Conservation (phyloP, 2,113 vertebrate species). For the Sterna hirundo region DNA sequence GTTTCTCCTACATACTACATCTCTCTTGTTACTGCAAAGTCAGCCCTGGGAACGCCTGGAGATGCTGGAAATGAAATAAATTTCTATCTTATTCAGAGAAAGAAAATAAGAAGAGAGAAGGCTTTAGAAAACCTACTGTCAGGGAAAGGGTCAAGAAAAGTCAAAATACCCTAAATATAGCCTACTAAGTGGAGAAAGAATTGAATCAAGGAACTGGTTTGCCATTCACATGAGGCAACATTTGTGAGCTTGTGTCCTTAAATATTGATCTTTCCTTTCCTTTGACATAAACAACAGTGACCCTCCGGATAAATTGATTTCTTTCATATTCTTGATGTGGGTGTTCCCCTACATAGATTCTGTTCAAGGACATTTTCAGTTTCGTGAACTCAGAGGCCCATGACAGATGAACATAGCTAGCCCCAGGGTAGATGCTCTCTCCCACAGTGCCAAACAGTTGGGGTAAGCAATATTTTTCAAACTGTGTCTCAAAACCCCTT, state of each 20-base stretch:
- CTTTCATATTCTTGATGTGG: neutral
- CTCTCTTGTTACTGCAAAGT: neutral
- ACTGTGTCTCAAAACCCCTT: neutral
- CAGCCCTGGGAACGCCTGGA: neutral
- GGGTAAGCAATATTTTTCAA: neutral
- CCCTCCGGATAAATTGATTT: neutral
- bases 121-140: neutral
- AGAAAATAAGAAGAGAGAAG: neutral
- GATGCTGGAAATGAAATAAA: neutral
- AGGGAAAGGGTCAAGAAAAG: neutral
- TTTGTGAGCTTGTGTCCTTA: neutral
- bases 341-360: neutral
- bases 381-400: accelerated
- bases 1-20: neutral
- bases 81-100: neutral
- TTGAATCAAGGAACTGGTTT: neutral
- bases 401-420: neutral
- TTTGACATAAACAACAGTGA: neutral
- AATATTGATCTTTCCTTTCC: neutral
- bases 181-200: neutral
- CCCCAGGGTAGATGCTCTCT: neutral
- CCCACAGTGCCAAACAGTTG: neutral
- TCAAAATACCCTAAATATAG: neutral
- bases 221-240: neutral
- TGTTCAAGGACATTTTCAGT: neutral